phyloP scores from a whole-genome alignment of 1,140 invertebrate genomes.

The Drosophila tropicalis region DNA sequence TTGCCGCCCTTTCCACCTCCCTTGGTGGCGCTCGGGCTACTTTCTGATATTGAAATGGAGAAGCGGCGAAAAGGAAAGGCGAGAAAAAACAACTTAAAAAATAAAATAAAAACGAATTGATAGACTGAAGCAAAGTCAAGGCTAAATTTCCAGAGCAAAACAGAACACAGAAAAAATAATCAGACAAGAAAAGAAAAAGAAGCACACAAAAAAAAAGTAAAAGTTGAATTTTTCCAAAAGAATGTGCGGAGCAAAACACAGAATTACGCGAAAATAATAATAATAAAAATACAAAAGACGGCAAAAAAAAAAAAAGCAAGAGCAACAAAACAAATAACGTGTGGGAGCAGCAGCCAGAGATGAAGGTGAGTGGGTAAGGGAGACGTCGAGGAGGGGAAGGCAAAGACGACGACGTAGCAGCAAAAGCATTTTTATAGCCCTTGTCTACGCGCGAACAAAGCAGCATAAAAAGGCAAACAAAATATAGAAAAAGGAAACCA shows the following conservation, averaged over 20 bases:
- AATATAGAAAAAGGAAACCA: conserved; percentile 47
- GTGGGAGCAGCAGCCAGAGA: conserved; percentile 37
- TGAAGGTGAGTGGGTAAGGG: background rate
- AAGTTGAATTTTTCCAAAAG: conserved; percentile 76
- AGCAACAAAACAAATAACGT: conserved; percentile 73
- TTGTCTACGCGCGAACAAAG: conserved; percentile 44
- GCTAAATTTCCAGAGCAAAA: conserved; percentile 71
- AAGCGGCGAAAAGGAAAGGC: conserved; percentile 17
- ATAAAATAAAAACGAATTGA: conserved; percentile 54
- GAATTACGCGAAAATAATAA: conserved; percentile 81
- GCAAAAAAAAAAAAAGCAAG: conserved; percentile 55
- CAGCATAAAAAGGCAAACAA: conserved; percentile 23
- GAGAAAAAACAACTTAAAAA: conserved; percentile 42
- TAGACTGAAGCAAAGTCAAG: conserved; percentile 57
- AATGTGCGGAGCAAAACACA: conserved; percentile 78
- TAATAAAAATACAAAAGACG: conserved; percentile 70
- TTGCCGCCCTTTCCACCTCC: background rate
- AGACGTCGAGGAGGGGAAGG: conserved; percentile 18
- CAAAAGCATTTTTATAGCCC: conserved; percentile 47
- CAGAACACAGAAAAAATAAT: conserved; percentile 77
- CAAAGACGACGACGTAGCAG: conserved; percentile 59
- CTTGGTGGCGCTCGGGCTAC: conserved; percentile 26
- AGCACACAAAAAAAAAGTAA: conserved; percentile 62
- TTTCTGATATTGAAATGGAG: conserved; percentile 62
- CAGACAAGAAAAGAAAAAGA: conserved; percentile 57